Conservation (phyloP, 1,140 invertebrate species). For the Macrosteles quadrilineatus region DNA sequence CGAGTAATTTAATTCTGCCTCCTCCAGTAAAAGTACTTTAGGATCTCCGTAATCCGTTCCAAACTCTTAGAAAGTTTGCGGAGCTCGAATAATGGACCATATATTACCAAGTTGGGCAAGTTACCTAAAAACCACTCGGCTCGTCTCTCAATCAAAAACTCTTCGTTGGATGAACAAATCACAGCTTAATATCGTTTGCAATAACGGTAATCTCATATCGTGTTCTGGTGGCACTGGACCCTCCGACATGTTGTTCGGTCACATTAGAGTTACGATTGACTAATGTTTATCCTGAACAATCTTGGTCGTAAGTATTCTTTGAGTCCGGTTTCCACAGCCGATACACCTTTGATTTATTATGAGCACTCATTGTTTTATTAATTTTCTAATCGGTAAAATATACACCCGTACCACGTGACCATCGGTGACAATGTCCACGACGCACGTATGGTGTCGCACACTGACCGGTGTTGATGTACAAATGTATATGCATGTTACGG, state of each 20-base stretch:
- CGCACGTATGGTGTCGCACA: background rate
- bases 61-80: background rate
- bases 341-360: background rate
- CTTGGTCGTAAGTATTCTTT: background rate
- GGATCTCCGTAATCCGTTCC: background rate
- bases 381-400: background rate
- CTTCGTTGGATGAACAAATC: background rate
- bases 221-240: too few relatives aligned
- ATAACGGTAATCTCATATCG: too few relatives aligned
- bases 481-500: too few relatives aligned
- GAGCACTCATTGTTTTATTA: background rate
- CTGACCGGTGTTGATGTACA: background rate
- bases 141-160: background rate
- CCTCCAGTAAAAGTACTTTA: background rate
- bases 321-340: background rate
- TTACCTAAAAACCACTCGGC: background rate
- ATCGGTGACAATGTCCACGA: background rate
- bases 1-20: conserved; percentile 6
- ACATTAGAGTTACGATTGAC: too few relatives aligned
- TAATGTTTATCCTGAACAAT: background rate
- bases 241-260: too few relatives aligned
- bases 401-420: background rate
- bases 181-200: too few relatives aligned
- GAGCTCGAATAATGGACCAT: conserved; percentile 3
- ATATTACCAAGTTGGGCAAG: background rate